phyloP scores from a whole-genome alignment of 2,888 invertebrate genomes.

The Eilema caniola region DNA sequence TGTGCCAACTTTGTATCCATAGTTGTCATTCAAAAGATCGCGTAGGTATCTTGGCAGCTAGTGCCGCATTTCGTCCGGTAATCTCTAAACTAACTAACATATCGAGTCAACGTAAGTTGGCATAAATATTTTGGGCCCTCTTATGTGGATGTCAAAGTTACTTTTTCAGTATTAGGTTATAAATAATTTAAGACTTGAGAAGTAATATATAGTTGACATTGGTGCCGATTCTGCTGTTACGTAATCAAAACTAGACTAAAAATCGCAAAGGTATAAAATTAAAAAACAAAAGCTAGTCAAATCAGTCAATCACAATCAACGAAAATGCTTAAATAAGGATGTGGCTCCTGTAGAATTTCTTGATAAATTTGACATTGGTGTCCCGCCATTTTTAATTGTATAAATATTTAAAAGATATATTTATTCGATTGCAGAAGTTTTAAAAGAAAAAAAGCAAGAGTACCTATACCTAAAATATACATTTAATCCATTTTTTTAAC shows the following conservation, averaged over 20 bases:
- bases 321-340: no score
- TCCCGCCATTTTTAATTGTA: no score
- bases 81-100: conserved; percentile 64
- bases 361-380: no score
- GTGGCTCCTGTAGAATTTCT: background rate
- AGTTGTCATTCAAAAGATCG: conserved; percentile 36
- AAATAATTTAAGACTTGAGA: conserved; percentile 77
- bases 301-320: no score
- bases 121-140: conserved; percentile 62
- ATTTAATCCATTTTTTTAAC: background rate
- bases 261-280: background rate
- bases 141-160: conserved; percentile 66
- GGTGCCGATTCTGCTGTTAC: background rate
- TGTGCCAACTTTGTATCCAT: conserved; percentile 76
- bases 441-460: no score
- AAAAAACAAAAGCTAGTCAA: no score
- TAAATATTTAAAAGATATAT: no score
- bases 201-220: conserved; percentile 71
- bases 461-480: no score
- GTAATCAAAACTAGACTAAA: background rate
- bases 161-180: conserved; percentile 84
- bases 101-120: conserved; percentile 72
- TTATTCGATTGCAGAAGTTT: no score
- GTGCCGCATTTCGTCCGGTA: conserved; percentile 13
- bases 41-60: conserved; percentile 23